Base-by-base conservation (phyloP, 2,113 vertebrate genomes). In the Platichthys stellatus region DNA sequence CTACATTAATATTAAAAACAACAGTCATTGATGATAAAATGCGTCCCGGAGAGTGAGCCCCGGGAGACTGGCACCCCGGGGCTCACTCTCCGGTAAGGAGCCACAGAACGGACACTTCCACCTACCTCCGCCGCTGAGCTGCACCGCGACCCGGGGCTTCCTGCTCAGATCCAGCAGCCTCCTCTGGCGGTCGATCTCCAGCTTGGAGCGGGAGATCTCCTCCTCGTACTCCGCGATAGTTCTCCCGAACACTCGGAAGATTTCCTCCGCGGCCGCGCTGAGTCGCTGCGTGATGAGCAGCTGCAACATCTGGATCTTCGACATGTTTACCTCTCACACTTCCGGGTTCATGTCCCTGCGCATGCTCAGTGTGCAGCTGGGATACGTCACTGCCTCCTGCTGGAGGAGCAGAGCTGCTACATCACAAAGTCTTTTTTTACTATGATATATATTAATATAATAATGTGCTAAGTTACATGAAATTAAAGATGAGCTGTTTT, bases 271-370 rank as follows among this genome's bases (percentile, higher is more conserved):
- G 24, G 80, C 84, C 51, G 28, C 86, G 3, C 86, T 79, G 51
- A 90, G 86, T 53, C 83, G 85, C 86, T 88, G 83, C 58, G 31
- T 86, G 70, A 90, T 90, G 5, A 90, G 68, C 31, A 86, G 38
- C 63, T 84, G 2, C 67, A 90, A 21, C 83, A 88, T 68, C 43
- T 86, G 79, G 59, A 88, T 86, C 2, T 83, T 74, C 0, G 78
- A 86, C 86, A 90, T 88, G 2, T 45, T 45, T 45, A 45, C 43
- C 11, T 14, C 12, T 14, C 43, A 4, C 40, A 69, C 70, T 72
- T 81, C 83, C 83, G 8, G 83, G 70, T 71, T 10, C 7, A 6
- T 2, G 26, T 11, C 1, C 5, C 2, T 2, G 23, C 73, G 80
- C 86, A 81, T 76, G 86, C 67, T 3, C 80, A 43, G 49, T 65